A percentile compares a stretch with the other conserved stretches of the same genome.
Evolutionary conservation across 2,888 invertebrate species (phyloP).

Genomic region (Andrena praecox): DNA sequence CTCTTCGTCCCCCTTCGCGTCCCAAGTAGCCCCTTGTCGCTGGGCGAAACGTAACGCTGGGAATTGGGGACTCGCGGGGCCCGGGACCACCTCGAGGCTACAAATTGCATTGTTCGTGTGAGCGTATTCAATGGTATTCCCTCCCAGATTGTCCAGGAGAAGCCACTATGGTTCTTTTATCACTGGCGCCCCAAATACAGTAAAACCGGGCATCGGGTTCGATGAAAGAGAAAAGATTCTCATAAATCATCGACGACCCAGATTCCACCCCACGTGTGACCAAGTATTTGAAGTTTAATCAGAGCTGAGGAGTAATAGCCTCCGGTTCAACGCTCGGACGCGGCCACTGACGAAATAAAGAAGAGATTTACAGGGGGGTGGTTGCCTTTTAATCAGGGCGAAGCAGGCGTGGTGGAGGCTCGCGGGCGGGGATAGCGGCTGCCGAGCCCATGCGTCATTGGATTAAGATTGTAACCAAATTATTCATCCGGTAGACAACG

Average conservation of each 20-base stretch:
- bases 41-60: conserved; percentile 57
- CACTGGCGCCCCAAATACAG: background rate
- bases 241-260: background rate
- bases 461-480: conserved; percentile 81
- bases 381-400: conserved; percentile 70
- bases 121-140: conserved; percentile 73
- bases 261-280: conserved; percentile 2
- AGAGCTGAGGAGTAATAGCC: conserved; percentile 6
- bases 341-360: conserved; percentile 48
- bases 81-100: conserved; percentile 74
- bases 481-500: conserved; percentile 78
- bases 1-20: conserved; percentile 1
- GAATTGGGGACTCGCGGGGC: conserved; percentile 45
- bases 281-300: background rate
- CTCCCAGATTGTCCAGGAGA: background rate
- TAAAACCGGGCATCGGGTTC: too few species aligned
- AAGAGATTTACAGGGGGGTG: conserved; percentile 58
- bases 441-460: conserved; percentile 75
- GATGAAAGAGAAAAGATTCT: background rate
- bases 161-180: background rate
- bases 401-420: conserved; percentile 43
- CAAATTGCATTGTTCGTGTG: conserved; percentile 81
- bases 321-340: background rate
- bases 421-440: conserved; percentile 25
- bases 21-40: conserved; percentile 29